These are phyloP conservation scores for Ernsta delagoae DNA, from an alignment of 2,888 invertebrate genomes.

Conservation along the genomic window DNA sequence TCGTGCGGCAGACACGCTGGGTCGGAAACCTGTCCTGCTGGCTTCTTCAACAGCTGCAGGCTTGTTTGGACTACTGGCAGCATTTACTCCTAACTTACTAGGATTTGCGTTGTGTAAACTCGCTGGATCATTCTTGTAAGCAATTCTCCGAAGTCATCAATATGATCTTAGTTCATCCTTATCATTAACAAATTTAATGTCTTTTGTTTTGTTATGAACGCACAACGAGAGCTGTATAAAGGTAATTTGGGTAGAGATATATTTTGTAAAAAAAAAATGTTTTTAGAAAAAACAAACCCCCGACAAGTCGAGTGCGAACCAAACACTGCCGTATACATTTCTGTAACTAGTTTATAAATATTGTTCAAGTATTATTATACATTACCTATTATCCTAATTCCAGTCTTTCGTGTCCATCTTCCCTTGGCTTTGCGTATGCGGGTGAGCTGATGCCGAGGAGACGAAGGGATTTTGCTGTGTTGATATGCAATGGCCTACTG, in stretches of 20 bases:
- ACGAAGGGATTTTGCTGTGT: constrained; percentile 62
- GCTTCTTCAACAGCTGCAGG: constrained; percentile 59
- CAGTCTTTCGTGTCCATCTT: constrained; percentile 71
- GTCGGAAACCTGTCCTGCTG: constrained; percentile 68
- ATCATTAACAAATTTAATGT: too few species aligned
- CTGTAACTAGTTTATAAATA: too few species aligned
- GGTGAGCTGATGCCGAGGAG: constrained; percentile 65
- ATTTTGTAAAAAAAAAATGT: too few species aligned
- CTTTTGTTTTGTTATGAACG: too few species aligned
- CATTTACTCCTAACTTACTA: constrained; percentile 66
- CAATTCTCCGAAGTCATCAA: neutral
- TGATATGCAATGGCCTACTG: constrained; percentile 65
- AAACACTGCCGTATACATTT: too few species aligned
- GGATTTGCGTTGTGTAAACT: constrained; percentile 67
- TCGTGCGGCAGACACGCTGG: constrained; percentile 64
- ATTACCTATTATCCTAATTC: neutral
- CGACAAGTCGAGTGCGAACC: too few species aligned
- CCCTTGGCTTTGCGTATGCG: constrained; percentile 64
- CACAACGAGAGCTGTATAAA: too few species aligned
- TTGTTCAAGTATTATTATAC: too few species aligned
- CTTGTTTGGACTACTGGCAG: constrained; percentile 56
- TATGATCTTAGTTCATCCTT: too few species aligned
- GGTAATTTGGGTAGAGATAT: too few species aligned
- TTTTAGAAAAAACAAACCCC: too few species aligned
- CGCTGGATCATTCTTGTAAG: constrained; percentile 70